Evolutionary conservation across 1,140 invertebrate genomes (phyloP).

Genomic region (Drosophila bifasciata): DNA sequence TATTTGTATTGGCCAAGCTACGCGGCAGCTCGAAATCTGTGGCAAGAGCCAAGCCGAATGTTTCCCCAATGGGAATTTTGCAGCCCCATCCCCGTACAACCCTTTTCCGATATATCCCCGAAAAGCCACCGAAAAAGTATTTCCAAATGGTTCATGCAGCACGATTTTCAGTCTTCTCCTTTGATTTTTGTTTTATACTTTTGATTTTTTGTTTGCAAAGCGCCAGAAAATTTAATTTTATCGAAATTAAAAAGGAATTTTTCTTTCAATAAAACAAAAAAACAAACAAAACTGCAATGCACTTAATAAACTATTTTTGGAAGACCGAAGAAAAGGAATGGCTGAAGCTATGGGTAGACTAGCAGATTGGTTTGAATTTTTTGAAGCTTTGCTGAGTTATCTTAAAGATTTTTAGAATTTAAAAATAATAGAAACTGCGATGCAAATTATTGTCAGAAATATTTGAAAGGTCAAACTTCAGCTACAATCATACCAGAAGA

Average conservation of each 20-base stretch:
- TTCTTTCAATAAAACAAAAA: conserved; percentile 29
- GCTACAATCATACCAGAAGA: too few relatives aligned
- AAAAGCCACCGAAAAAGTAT: conserved; percentile 33
- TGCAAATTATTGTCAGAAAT: too few relatives aligned
- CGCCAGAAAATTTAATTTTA: conserved; percentile 41
- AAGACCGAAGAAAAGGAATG: too few relatives aligned
- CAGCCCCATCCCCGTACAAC: neutral
- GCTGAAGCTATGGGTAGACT: too few relatives aligned
- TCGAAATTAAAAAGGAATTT: conserved; percentile 49
- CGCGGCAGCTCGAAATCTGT: conserved; percentile 37
- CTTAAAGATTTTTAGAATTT: too few relatives aligned
- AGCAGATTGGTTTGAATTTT: too few relatives aligned
- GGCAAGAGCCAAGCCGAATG: conserved; percentile 12
- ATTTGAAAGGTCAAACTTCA: too few relatives aligned
- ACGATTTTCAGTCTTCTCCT: neutral
- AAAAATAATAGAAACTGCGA: too few relatives aligned
- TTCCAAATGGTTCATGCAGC: conserved; percentile 23
- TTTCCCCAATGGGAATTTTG: conserved; percentile 21
- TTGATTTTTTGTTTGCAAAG: conserved; percentile 20
- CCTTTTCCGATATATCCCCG: conserved; percentile 25
- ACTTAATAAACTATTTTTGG: conserved; percentile 39
- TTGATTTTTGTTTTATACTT: conserved; percentile 9
- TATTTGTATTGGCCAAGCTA: conserved; percentile 23
- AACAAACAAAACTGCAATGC: conserved; percentile 24
- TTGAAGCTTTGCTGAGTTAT: too few relatives aligned